Percentiles rank a stretch among this genome's conserved stretches.
Evolutionary conservation across 2,888 invertebrate species (phyloP).

Genomic region (Agrochola lota): DNA sequence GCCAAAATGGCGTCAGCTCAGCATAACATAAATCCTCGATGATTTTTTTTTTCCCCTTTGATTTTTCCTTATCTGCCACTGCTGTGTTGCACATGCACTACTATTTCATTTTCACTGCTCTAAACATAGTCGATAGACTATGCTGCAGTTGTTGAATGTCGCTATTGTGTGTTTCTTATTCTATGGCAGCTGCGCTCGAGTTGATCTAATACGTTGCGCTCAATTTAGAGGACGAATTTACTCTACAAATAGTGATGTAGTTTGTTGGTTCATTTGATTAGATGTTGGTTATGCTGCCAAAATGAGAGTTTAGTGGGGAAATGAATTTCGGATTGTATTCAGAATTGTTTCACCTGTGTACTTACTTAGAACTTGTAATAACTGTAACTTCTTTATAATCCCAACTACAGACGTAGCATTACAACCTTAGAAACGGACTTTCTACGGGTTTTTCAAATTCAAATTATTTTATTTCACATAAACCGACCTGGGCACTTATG

Average conservation of each 20-base stretch:
- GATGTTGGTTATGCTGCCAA: constrained; percentile 4
- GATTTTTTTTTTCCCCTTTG: no score
- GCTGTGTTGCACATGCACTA: background rate
- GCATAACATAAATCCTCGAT: no score
- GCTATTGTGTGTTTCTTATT: constrained; percentile 12
- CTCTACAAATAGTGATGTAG: constrained; percentile 42
- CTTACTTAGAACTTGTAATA: no score
- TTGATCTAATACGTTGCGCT: constrained; percentile 76
- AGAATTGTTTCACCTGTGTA: no score
- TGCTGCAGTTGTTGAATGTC: constrained; percentile 1
- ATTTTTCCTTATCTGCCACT: no score
- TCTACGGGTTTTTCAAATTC: no score
- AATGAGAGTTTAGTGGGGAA: background rate
- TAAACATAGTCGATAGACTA: constrained; percentile 30
- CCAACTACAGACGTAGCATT: no score
- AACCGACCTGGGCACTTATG: no score
- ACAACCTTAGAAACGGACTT: no score
- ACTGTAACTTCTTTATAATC: no score
- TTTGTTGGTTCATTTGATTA: constrained; percentile 41
- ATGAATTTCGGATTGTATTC: background rate
- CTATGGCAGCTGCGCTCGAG: constrained; percentile 65
- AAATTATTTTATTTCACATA: no score
- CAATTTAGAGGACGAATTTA: constrained; percentile 69
- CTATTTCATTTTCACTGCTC: constrained; percentile 5
- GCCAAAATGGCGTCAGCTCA: no score